Evolutionary conservation across 1,140 invertebrate species (phyloP), one percentile per base, ranked within the genome.

Genomic region (Cryptotermes secundus): DNA sequence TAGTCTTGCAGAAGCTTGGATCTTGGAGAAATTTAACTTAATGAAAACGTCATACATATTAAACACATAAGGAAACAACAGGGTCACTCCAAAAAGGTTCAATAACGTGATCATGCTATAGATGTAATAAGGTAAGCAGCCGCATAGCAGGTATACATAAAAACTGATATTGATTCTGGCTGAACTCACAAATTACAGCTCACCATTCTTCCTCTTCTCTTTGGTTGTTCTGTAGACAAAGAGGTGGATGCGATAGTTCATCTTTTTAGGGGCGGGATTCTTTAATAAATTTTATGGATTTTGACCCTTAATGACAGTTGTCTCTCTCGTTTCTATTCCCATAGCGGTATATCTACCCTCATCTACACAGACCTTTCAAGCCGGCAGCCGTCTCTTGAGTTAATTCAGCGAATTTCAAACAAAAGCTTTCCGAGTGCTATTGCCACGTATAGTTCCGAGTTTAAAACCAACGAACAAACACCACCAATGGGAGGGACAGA

Each of bases 371-470:
- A 72, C 59, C 26, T n/a, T 72, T 72, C 59, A 72, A 72, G 59
- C 59, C 59, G 26, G 26, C 59, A 72, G 26, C 26, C n/a, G 59
- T 2, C 59, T 72, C 59, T 72, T 72, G 59, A 72, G 59, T n/a
- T n/a, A 72, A 72, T 72, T 72, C 59, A 72, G n/a, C 59, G 31
- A 72, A 72, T 72, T 72, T 72, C 59, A 72, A 72, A 72, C 59
- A 72, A 72, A 72, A 72, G 59, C 26, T 31, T 72, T 72, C 4
- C 14, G 59, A 72, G 59, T 72, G 59, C n/a, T 72, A 72, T 72
- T 72, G 59, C 4, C 59, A 72, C 59, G 59, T n/a, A n/a, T n/a
- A n/a, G 59, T 72, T 72, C n/a, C 1, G 59, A 72, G 59, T 26
- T 72, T 16, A 72, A 72, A 72, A 72, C 14, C 26, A 72, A 72